Conservation (phyloP, 2,797 vertebrate genomes). For the Enteromius argenteus region DNA sequence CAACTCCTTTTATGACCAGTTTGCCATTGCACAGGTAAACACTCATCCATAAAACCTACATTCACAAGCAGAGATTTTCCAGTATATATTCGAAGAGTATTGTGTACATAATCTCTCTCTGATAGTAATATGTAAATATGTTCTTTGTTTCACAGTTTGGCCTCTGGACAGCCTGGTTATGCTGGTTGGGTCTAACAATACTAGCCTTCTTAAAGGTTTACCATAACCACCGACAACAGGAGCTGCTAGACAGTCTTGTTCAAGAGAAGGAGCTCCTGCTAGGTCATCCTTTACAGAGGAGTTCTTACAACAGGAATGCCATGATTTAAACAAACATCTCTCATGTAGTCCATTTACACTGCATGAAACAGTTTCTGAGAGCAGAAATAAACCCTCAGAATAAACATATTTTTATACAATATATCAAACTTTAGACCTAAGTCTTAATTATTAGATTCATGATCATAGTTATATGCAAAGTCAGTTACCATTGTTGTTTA, state of each 20-base stretch:
- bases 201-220: conserved; percentile 96
- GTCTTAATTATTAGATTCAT: not conserved
- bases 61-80: not conserved
- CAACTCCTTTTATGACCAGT: conserved; percentile 95
- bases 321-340: conserved; percentile 81
- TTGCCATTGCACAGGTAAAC: conserved; percentile 91
- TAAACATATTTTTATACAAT: conserved; percentile 23
- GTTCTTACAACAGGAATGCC: conserved; percentile 86
- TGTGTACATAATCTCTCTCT: not conserved
- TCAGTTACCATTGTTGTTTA: not conserved
- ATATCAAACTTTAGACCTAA: not conserved
- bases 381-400: not conserved
- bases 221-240: conserved; percentile 93
- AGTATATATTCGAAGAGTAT: not conserved
- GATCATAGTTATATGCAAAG: not conserved
- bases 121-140: not conserved
- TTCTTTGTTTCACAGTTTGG: conserved; percentile 82
- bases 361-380: conserved; percentile 1
- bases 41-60: not conserved
- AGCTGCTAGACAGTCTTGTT: conserved; percentile 92
- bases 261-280: conserved; percentile 96
- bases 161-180: conserved; percentile 95
- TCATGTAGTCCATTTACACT: not conserved
- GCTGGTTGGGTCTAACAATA: conserved; percentile 90
- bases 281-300: conserved; percentile 80